Base-by-base conservation (phyloP, 2,113 vertebrate species). In the Marmota monax region DNA sequence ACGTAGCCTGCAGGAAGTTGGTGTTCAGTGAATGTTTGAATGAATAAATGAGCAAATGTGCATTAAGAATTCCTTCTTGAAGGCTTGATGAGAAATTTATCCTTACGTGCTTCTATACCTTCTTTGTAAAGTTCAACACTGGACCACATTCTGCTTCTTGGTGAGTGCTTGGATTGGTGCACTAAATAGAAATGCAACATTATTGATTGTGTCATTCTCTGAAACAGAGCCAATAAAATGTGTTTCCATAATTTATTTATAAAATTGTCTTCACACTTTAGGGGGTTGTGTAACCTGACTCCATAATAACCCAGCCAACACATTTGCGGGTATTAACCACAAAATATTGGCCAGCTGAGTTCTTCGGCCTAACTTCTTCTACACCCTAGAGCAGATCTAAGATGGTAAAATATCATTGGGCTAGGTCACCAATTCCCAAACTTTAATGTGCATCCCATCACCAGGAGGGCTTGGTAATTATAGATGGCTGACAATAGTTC, bases 51-150 rank as follows among this genome's bases (percentile, higher is more conserved):
- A 77, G 34, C 1, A 8, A 82, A 78, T 79, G 9, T 88, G 51
- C 14, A 22, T 61, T 80, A 77, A 80, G 39, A 94, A 87, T 48
- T 10, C 34, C n/a, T 80, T 92, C 45, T 29, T 56, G 53, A 88
- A 87, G 10, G 3, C n/a, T 53, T 82, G 42, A 82, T 85, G n/a
- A 92, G 70, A 69, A 79, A 84, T 88, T 73, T 37, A 84, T 88
- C 42, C 51, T 82, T 78, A 73, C 37, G 34, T 86, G 67, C 83
- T 53, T 34, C 39, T 95, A 7, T 74, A 18, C 37, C 29, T 84
- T 67, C 77, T 76, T 70, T 48, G 13, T 58, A 72, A 73, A 70
- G 0, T 58, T 82, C 16, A 48, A 48, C 39, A 32, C 42, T 77
- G 18, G 42, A 82, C 27, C 42, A 14, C 37, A 79, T 63, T 34